Percentiles rank a stretch among this genome's conserved stretches.
Evolutionary conservation across 2,797 vertebrate genomes (phyloP).

Genomic region (Notoglanidium macrostoma): DNA sequence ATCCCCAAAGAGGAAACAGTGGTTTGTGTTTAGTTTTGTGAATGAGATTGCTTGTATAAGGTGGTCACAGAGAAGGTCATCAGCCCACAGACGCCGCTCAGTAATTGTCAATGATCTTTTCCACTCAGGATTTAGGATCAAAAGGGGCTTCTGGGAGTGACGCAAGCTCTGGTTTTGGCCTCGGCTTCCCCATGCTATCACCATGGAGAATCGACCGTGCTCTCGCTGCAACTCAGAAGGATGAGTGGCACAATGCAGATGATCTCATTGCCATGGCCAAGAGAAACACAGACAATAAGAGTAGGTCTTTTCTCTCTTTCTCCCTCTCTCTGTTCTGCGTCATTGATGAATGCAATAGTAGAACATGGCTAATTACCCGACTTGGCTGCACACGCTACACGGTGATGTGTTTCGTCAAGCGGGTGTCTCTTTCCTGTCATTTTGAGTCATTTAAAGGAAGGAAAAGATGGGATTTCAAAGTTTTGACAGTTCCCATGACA

Average conservation of each 20-base stretch:
- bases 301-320: neutral
- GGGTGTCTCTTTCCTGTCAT: constrained; percentile 30
- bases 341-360: constrained; percentile 28
- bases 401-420: constrained; percentile 28
- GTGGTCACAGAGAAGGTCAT: constrained; percentile 54
- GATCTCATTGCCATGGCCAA: constrained; percentile 78
- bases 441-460: constrained; percentile 27
- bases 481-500: constrained; percentile 33
- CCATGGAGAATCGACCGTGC: constrained; percentile 63
- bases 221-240: constrained; percentile 67
- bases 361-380: neutral
- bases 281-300: constrained; percentile 86
- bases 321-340: neutral
- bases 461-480: constrained; percentile 40
- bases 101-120: constrained; percentile 48
- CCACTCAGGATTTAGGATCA: constrained; percentile 69
- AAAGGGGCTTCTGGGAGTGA: constrained; percentile 58
- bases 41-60: constrained; percentile 34
- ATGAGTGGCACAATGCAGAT: constrained; percentile 80
- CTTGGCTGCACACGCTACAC: neutral
- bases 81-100: constrained; percentile 10
- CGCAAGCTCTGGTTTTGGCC: constrained; percentile 64
- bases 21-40: constrained; percentile 41
- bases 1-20: constrained; percentile 41
- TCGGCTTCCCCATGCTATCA: constrained; percentile 68